phyloP scores from a whole-genome alignment of 2,888 invertebrate species.

The Caenorhabditis japonica region DNA sequence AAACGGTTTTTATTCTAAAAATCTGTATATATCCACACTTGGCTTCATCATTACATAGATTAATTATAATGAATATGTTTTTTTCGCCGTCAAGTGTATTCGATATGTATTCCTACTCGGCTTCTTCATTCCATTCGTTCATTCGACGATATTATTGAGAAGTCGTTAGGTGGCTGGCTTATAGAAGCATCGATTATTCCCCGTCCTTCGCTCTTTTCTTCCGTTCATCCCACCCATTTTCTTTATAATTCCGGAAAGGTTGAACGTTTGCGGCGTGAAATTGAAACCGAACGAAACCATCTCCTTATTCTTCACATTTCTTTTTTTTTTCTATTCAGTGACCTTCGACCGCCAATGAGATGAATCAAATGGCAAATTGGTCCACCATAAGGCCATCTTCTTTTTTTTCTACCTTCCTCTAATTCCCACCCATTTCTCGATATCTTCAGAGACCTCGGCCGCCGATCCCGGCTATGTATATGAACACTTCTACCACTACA shows the following conservation, averaged over 20 bases:
- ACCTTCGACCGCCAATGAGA: constrained; percentile 42
- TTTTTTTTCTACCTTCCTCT: neutral
- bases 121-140: neutral
- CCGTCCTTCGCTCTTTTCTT: neutral
- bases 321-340: constrained; percentile 8
- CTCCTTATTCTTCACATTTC: neutral
- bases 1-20: too few species aligned
- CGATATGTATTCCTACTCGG: too few species aligned
- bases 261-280: constrained; percentile 26
- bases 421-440: neutral
- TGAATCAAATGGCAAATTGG: constrained; percentile 49
- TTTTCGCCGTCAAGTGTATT: too few species aligned
- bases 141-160: neutral
- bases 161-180: constrained; percentile 20
- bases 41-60: too few species aligned
- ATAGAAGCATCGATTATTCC: constrained; percentile 32
- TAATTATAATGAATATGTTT: too few species aligned
- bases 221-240: too few species aligned
- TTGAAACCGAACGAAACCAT: constrained; percentile 23
- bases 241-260: constrained; percentile 43
- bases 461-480: constrained; percentile 47
- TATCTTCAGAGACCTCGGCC: constrained; percentile 57
- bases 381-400: constrained; percentile 8
- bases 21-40: too few species aligned
- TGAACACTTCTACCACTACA: constrained; percentile 26